Evolutionary conservation across 2,113 vertebrate species (phyloP).

Genomic region (Coracopsis vasa): DNA sequence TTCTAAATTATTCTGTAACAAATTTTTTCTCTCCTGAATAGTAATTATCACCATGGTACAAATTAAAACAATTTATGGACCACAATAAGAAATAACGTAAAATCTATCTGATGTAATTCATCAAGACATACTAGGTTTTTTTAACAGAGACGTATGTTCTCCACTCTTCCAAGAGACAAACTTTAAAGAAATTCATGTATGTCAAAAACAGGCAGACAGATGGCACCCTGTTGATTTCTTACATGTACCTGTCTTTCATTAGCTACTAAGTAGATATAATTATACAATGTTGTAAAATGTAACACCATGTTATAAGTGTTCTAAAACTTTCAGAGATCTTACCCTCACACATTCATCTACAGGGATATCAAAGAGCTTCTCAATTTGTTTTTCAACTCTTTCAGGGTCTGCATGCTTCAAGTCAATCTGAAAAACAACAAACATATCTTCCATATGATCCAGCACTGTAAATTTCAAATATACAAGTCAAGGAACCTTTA

Average conservation of each 20-base stretch:
- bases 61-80: neutral
- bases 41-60: neutral
- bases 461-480: neutral
- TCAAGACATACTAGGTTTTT: neutral
- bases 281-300: neutral
- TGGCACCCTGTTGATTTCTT: neutral
- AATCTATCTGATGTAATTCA: neutral
- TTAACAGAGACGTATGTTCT: neutral
- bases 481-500: neutral
- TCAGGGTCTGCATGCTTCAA: slow-evolving; percentile 94
- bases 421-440: slow-evolving; percentile 85
- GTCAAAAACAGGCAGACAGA: neutral
- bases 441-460: neutral
- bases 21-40: neutral
- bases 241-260: neutral
- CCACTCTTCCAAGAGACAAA: neutral
- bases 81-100: neutral
- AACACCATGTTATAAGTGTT: neutral
- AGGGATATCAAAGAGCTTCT: slow-evolving; percentile 94
- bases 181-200: neutral
- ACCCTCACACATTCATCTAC: slow-evolving; percentile 89
- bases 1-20: neutral
- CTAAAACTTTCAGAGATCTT: slow-evolving; percentile 1
- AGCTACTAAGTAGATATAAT: neutral
- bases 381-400: slow-evolving; percentile 90